A percentile compares a stretch with the other conserved stretches of the same genome.
These are phyloP conservation scores for Neomonachus schauinslandi DNA, from an alignment of 2,113 vertebrate species.

Conservation along the genomic window DNA sequence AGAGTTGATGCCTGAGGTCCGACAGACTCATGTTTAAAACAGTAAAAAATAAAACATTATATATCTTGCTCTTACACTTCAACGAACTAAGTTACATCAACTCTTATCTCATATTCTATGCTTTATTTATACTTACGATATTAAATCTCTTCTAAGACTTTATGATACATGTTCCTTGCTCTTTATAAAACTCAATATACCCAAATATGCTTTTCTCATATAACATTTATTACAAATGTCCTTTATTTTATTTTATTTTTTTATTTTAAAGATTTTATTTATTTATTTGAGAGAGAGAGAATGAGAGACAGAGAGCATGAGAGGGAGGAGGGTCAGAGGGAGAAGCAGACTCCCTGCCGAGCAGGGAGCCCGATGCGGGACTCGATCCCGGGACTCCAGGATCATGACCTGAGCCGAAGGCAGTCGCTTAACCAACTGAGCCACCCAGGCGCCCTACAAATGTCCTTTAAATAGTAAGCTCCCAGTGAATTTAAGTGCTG, in stretches of 20 bases:
- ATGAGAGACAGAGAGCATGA: no score
- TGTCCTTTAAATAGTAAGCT: constrained; percentile 24
- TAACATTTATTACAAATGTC: not conserved
- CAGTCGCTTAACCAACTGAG: no score
- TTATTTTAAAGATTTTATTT: no score
- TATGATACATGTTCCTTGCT: not conserved
- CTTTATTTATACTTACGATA: not conserved
- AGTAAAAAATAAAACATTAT: not conserved
- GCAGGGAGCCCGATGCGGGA: no score
- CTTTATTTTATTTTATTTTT: no score
- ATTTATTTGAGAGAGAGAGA: no score
- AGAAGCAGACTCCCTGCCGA: no score
- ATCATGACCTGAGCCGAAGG: no score
- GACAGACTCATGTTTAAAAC: not conserved
- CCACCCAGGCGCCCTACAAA: no score
- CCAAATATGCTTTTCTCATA: not conserved
- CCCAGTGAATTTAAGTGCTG: constrained; percentile 35
- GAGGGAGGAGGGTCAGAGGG: no score
- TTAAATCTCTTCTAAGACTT: not conserved
- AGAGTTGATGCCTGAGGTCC: not conserved
- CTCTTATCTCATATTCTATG: not conserved
- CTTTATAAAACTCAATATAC: not conserved
- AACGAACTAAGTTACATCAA: not conserved
- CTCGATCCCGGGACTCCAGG: no score
- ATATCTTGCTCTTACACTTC: not conserved